Conservation (phyloP, 2,113 vertebrate genomes). For the Brachypodius melanocephalos region DNA sequence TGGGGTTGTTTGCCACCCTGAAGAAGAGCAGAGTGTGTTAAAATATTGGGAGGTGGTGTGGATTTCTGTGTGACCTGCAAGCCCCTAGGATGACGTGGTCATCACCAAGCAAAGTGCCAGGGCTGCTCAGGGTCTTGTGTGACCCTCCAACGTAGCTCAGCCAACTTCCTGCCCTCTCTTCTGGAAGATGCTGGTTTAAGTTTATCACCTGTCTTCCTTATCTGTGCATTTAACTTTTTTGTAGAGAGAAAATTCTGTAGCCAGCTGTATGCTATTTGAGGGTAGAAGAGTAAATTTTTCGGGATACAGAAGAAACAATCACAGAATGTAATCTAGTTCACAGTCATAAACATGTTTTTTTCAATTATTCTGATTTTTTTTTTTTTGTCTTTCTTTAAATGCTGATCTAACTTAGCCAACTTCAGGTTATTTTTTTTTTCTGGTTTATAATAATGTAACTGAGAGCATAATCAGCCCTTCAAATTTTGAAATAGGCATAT, state of each 20-base stretch:
- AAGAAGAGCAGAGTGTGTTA: background rate
- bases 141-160: background rate
- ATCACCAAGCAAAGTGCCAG: background rate
- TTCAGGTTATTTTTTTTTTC: background rate
- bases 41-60: background rate
- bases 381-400: background rate
- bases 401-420: background rate
- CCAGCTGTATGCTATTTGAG: background rate
- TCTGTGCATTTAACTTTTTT: background rate
- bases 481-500: background rate
- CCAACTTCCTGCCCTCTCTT: background rate
- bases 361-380: background rate
- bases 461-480: background rate
- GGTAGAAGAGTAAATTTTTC: background rate
- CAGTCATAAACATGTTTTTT: background rate
- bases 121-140: background rate
- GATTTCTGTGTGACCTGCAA: background rate
- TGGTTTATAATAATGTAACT: background rate
- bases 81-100: background rate
- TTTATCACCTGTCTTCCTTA: background rate
- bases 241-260: background rate
- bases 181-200: background rate
- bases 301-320: background rate
- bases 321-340: background rate
- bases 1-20: background rate